Base-by-base conservation (phyloP, 23 tunicate species). In the Botrylloides violaceus region DNA sequence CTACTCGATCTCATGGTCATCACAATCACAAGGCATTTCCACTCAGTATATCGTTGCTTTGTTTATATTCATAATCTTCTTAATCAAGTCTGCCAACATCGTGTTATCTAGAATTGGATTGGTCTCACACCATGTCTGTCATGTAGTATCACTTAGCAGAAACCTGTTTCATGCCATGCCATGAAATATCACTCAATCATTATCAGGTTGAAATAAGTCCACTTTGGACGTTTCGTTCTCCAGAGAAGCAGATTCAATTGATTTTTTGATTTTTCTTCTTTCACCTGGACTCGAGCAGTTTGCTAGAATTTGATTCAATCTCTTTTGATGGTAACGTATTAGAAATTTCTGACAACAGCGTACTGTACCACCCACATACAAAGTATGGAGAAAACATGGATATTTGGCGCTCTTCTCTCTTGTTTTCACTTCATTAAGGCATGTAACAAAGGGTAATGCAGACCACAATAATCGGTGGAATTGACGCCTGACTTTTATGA, bases 341-440 rank as follows among this genome's bases (percentile, higher is more conserved):
- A 68, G 28, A 68, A 68, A 68, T 28, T 68, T 68, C 37, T 68
- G 74, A 68, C 74, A 68, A 68, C 58, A 32, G 1, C 74, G 36
- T 4, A 68, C 37, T 15, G 74, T 32, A 32, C 74, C 74, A 0
- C 74, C 74, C 26, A 68, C 74, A 68, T 68, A 36, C 7, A 68
- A 30, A 4, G 74, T 68, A 26, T 68, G 74, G n/a, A 68, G 29
- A 43, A 68, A 68, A 26, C 74, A 68, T 5, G 74, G 74, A n/a
- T 21, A 9, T 35, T 2, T 39, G 15, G 19, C 23, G 19, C 29
- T 18, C 37, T 28, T 36, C 21, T 1, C 1, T n/a, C 28, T 2
- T 22, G 3, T 1, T 1, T 23, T 36, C 15, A n/a, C 2, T 37
- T 68, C 58, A 19, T 21, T 20, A 19, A 68, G 12, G 37, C 47